Evolutionary conservation across 2,888 invertebrate genomes (phyloP).

Genomic region (Punctoribates punctum): DNA sequence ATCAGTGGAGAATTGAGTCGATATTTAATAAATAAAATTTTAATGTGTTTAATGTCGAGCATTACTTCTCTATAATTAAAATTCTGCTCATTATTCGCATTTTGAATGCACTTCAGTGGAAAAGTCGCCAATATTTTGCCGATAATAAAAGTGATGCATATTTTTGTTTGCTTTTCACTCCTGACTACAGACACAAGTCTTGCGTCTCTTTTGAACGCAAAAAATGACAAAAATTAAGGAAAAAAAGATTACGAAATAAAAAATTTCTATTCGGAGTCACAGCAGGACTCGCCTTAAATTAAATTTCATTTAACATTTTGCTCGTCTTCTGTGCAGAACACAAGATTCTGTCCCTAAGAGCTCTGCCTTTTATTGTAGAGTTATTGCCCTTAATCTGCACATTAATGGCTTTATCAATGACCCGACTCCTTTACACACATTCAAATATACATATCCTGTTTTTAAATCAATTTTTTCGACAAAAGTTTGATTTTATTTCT

Average conservation of each 20-base stretch:
- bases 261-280: neutral
- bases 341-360: neutral
- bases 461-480: neutral
- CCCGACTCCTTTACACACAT: conserved; percentile 22
- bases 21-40: no score
- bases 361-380: conserved; percentile 29
- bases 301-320: neutral
- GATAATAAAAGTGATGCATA: neutral
- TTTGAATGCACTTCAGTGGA: neutral
- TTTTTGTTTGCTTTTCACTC: neutral
- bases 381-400: conserved; percentile 35
- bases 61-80: neutral
- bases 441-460: conserved; percentile 28
- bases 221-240: conserved; percentile 16
- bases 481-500: neutral
- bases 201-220: neutral
- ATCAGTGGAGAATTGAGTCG: no score
- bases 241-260: neutral
- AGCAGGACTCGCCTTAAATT: conserved; percentile 18
- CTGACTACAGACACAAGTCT: neutral
- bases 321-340: neutral
- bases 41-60: no score
- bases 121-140: neutral
- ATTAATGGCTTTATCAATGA: conserved; percentile 34
- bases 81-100: neutral